Evolutionary conservation across 2,113 vertebrate species (phyloP).

Genomic region (Antennarius striatus): DNA sequence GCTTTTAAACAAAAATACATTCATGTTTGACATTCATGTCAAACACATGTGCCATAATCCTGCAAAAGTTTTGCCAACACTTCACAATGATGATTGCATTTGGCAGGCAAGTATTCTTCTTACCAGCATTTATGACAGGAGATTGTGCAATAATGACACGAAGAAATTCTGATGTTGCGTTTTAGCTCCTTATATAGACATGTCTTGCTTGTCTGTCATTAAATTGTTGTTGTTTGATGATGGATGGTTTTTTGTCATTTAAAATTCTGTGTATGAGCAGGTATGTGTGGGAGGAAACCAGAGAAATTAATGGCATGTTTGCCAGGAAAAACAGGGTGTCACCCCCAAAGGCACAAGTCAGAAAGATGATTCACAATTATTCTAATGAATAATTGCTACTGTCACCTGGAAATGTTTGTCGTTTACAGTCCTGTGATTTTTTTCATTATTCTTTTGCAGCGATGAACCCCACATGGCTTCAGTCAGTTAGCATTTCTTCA

Average conservation of each 20-base stretch:
- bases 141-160: slow-evolving; percentile 71
- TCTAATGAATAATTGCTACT: background rate
- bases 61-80: slow-evolving; percentile 63
- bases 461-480: slow-evolving; percentile 3
- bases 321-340: slow-evolving; percentile 26
- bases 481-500: no score
- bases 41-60: slow-evolving; percentile 68
- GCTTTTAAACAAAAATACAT: slow-evolving; percentile 43
- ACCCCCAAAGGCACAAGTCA: slow-evolving; percentile 15
- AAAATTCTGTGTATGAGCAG: slow-evolving; percentile 5
- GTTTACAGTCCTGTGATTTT: slow-evolving; percentile 16
- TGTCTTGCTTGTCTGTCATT: slow-evolving; percentile 41
- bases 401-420: slow-evolving; percentile 19
- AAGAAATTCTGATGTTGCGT: slow-evolving; percentile 45
- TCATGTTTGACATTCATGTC: slow-evolving; percentile 46
- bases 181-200: slow-evolving; percentile 69
- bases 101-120: slow-evolving; percentile 57
- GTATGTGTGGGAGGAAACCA: slow-evolving; percentile 35
- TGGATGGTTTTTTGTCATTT: slow-evolving; percentile 13
- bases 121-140: slow-evolving; percentile 53
- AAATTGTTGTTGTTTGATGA: slow-evolving; percentile 24
- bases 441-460: slow-evolving; percentile 10
- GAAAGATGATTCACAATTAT: slow-evolving; percentile 37
- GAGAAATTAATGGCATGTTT: slow-evolving; percentile 1
- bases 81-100: slow-evolving; percentile 73